phyloP scores from a whole-genome alignment of 2,113 vertebrate species.

The Oreocharis arfaki region DNA sequence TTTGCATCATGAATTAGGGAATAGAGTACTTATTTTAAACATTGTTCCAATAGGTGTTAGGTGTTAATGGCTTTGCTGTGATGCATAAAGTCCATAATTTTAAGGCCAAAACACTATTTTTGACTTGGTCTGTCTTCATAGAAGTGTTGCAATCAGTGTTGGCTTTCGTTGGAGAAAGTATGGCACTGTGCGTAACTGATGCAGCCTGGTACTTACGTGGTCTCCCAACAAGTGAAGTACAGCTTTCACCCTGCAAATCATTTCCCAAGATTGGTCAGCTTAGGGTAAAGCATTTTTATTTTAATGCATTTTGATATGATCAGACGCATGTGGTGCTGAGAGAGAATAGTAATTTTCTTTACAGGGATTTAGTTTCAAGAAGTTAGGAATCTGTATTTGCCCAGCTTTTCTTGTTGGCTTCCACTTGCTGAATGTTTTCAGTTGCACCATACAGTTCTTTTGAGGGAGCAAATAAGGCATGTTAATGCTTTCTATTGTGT shows the following conservation, averaged over 20 bases:
- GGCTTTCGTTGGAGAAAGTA: background rate
- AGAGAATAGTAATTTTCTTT: constrained; percentile 26
- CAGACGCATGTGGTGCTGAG: background rate
- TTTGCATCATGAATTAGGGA: background rate
- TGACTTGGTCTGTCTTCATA: background rate
- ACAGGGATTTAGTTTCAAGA: constrained; percentile 16
- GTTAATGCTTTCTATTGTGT: background rate
- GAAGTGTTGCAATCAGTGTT: background rate
- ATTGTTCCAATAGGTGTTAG: background rate
- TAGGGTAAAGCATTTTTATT: background rate
- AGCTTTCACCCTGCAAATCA: background rate
- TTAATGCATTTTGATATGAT: constrained; percentile 37
- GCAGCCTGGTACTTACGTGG: background rate
- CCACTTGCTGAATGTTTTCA: background rate
- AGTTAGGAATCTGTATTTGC: background rate
- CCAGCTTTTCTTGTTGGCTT: background rate
- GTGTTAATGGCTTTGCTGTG: background rate
- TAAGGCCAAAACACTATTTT: background rate
- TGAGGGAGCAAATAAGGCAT: background rate
- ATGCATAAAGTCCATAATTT: background rate
- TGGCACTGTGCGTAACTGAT: background rate
- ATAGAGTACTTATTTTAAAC: background rate
- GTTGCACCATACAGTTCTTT: background rate
- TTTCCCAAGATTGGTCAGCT: background rate
- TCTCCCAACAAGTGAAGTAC: background rate